These are phyloP conservation scores for Thereva unica DNA, from an alignment of 2,888 invertebrate species.

Conservation along the genomic window DNA sequence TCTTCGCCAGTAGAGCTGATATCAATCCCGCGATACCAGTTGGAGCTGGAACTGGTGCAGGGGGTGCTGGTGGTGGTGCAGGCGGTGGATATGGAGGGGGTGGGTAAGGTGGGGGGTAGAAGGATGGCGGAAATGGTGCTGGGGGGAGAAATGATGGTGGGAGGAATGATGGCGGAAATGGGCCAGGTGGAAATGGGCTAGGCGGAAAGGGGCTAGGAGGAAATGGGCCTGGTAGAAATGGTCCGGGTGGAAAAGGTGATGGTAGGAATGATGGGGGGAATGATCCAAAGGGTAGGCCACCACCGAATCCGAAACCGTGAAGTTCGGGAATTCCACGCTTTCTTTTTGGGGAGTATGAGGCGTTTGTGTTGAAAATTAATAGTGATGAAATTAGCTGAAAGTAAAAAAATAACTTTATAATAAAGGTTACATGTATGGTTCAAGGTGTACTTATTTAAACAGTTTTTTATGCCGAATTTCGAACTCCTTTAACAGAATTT, in stretches of 20 bases:
- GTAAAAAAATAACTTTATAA: too few species aligned
- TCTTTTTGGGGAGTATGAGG: not conserved
- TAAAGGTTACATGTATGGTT: too few species aligned
- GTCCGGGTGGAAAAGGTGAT: not conserved
- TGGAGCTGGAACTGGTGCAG: not conserved
- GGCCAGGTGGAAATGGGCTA: not conserved
- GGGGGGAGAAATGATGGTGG: not conserved
- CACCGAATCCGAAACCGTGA: not conserved
- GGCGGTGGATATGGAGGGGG: slow-evolving; percentile 1
- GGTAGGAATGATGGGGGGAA: not conserved
- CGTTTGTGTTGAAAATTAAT: not conserved
- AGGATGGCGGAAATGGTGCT: not conserved
- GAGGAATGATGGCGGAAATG: not conserved
- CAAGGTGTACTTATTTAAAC: too few species aligned
- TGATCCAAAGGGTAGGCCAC: not conserved
- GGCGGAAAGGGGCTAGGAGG: not conserved
- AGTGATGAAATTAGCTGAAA: not conserved
- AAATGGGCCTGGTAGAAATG: not conserved
- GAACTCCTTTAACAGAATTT: too few species aligned
- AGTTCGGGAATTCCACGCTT: not conserved
- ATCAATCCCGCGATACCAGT: not conserved
- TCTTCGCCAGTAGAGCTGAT: too few species aligned
- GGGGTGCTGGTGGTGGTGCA: not conserved
- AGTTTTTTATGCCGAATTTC: too few species aligned
- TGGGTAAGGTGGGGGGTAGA: not conserved